Evolutionary conservation across 1,140 invertebrate genomes (phyloP).

Genomic region (Trachelipus rathkii): DNA sequence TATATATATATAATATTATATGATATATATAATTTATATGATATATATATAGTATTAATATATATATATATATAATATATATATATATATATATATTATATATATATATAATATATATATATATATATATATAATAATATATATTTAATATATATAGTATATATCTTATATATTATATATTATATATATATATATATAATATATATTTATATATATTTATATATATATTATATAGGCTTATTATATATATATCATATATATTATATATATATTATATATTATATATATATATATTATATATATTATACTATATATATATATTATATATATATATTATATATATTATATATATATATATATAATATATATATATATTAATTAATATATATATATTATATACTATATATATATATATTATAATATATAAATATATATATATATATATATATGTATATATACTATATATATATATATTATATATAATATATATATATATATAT

Average conservation of each 20-base stretch:
- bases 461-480: too few species aligned
- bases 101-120: background rate
- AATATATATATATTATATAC: constrained; percentile 6
- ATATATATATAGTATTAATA: background rate
- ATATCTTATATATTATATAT: background rate
- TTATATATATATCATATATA: constrained; percentile 9
- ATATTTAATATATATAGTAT: too few species aligned
- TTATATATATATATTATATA: background rate
- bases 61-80: constrained; percentile 15
- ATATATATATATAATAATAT: too few species aligned
- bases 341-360: background rate
- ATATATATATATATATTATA: constrained; percentile 10
- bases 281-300: too few species aligned
- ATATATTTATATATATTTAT: background rate
- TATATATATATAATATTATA: background rate
- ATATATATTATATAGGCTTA: too few species aligned
- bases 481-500: constrained; percentile 10
- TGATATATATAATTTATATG: background rate
- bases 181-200: background rate
- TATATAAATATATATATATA: too few species aligned
- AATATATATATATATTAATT: background rate
- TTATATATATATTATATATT: background rate
- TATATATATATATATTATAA: too few species aligned
- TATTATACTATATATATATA: too few species aligned
- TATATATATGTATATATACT: background rate